Base-by-base conservation (phyloP, 2,888 invertebrate genomes). In the Gymnosoma rotundatum region DNA sequence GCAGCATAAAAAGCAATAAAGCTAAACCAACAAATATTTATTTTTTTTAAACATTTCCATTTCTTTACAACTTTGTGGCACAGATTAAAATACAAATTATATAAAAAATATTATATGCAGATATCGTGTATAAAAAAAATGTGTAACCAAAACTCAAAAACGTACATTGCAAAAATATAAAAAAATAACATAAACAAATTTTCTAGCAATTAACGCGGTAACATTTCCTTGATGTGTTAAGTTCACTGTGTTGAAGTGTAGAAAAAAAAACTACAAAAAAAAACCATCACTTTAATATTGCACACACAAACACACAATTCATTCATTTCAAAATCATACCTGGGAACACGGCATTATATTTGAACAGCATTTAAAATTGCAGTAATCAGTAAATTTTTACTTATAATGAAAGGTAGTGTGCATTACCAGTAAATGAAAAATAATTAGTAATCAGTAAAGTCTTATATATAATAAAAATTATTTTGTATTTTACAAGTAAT, bases 181-280 rank as follows among this genome's bases (percentile, higher is more conserved):
- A 16, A 20, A 20, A 54, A 25, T 25, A 25, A 54, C 54, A 72
- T 64, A 63, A 78, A 74, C 25, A 78, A 78, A 80, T 78, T 78
- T 78, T 80, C 48, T 56, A 78, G 64, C 83, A 80, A 80, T 84
- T 80, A 84, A 80, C 60, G 73, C 67, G 48, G 58, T 58, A 56
- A 80, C 64, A 78, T 80, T 74, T 78, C 69, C 80, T 58, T 67
- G 56, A 67, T 70, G 64, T 48, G 20, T 52, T 74, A 36, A 21
- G 18, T 73, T 78, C 64, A 36, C 70, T 64, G 36, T 64, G 2
- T 67, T 42, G 14, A 74, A 61, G 25, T 25, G 25, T 16, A 60
- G 21, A 18, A 70, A 54, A 9, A 56, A 52, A 20, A 52, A n/a
- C n/a, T n/a, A 25, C 25, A 32, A 61, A 16, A 56, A 18, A 61